A percentile compares a stretch with the other conserved stretches of the same genome.
Conservation (phyloP, 2,797 vertebrate genomes). For the Austrolebias charrua region DNA sequence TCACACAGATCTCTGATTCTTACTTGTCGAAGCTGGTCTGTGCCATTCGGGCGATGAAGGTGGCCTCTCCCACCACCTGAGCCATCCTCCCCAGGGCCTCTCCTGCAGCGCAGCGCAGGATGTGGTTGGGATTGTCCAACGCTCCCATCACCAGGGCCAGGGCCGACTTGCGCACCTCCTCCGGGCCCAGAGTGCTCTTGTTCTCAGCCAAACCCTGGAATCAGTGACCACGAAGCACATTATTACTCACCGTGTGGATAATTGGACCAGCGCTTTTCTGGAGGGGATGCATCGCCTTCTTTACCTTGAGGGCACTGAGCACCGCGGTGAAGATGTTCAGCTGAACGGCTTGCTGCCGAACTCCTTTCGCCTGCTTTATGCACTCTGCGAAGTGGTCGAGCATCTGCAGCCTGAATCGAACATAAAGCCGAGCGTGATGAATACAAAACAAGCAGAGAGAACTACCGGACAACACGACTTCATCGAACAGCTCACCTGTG, state of each 20-base stretch:
- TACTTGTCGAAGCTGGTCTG: conserved; percentile 99
- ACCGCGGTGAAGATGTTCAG: conserved; percentile 99
- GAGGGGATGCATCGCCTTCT: conserved; percentile 8
- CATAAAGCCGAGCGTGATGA: not conserved
- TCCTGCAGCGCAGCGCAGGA: conserved; percentile 95
- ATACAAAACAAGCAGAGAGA: not conserved
- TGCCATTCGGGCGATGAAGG: conserved; percentile 98
- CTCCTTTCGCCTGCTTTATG: conserved; percentile 97
- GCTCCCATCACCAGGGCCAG: conserved; percentile 97
- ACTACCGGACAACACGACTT: not conserved
- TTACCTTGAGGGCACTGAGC: conserved; percentile 96
- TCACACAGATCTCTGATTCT: no score
- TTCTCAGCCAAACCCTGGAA: conserved; percentile 95
- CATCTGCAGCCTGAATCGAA: conserved; percentile 90
- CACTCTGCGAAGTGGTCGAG: conserved; percentile 99
- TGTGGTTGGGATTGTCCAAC: conserved; percentile 97
- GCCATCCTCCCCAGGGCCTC: conserved; percentile 99
- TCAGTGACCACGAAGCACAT: conserved; percentile 6
- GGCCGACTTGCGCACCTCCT: conserved; percentile 97
- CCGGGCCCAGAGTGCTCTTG: conserved; percentile 95
- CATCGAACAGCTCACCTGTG: conserved; percentile 81
- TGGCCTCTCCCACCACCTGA: conserved; percentile 96
- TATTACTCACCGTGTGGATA: conserved; percentile 1
- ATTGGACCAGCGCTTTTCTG: conserved; percentile 2
- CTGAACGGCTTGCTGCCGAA: conserved; percentile 97